A percentile compares a stretch with the other conserved stretches of the same genome.
Evolutionary conservation across 2,888 invertebrate genomes (phyloP).

Genomic region (Adelphocoris suturalis): DNA sequence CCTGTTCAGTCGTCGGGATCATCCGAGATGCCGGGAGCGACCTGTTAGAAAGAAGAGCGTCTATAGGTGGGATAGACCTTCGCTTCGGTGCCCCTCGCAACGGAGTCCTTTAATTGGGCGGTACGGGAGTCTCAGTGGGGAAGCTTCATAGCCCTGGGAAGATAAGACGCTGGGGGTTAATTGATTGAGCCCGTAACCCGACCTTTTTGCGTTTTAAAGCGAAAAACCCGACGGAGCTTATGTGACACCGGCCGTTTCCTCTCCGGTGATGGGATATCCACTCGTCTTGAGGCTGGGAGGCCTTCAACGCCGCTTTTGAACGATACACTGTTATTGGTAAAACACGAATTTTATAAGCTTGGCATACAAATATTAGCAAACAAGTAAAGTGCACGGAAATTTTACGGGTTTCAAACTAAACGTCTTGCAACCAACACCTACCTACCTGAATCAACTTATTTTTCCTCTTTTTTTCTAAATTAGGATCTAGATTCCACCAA

Average conservation of each 20-base stretch:
- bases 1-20: not conserved
- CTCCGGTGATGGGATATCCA: not conserved
- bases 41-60: not conserved
- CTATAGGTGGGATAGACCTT: no score
- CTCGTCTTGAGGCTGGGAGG: not conserved
- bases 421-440: no score
- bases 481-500: no score
- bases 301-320: not conserved
- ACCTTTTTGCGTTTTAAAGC: constrained; percentile 29
- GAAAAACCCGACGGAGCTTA: not conserved
- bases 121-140: not conserved
- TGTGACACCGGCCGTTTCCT: not conserved
- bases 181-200: constrained; percentile 5
- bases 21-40: constrained; percentile 14
- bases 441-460: no score
- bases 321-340: not conserved
- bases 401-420: not conserved
- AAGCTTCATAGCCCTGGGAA: not conserved
- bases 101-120: constrained; percentile 20
- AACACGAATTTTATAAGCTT: not conserved
- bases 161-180: constrained; percentile 30
- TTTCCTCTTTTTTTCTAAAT: no score
- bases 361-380: no score
- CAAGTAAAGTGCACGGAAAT: not conserved
- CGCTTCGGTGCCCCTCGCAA: no score